A percentile compares a stretch with the other conserved stretches of the same genome.
Evolutionary conservation across 2,113 vertebrate genomes (phyloP).

Genomic region (Ciconia stormi): DNA sequence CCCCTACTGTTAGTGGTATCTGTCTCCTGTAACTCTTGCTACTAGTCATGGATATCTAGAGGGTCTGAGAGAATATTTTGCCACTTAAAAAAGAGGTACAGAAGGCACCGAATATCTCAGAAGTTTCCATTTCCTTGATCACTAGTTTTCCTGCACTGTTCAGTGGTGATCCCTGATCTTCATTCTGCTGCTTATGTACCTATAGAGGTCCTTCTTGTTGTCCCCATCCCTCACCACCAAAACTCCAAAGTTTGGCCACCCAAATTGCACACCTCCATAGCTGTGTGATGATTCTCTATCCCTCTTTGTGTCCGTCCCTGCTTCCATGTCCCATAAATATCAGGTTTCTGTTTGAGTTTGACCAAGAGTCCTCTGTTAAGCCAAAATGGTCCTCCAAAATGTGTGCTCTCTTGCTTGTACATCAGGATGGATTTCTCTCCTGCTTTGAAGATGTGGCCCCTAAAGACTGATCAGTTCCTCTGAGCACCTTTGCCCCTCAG

Average conservation of each 20-base stretch:
- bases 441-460: background rate
- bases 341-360: background rate
- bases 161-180: background rate
- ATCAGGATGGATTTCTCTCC: background rate
- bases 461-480: background rate
- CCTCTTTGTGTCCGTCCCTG: background rate
- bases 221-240: background rate
- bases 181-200: background rate
- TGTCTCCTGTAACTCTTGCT: background rate
- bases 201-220: background rate
- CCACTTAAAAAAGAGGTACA: background rate
- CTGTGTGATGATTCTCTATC: background rate
- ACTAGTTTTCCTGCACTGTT: background rate
- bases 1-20: background rate
- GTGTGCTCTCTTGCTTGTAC: background rate
- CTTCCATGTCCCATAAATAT: background rate
- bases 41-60: background rate
- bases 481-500: background rate
- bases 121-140: background rate
- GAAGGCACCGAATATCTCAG: background rate
- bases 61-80: background rate
- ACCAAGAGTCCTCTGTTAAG: background rate
- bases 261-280: background rate
- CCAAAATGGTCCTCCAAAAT: background rate
- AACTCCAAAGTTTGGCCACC: background rate